These are phyloP conservation scores for Nycticebus coucang DNA, from an alignment of 2,113 vertebrate genomes.

Conservation along the genomic window DNA sequence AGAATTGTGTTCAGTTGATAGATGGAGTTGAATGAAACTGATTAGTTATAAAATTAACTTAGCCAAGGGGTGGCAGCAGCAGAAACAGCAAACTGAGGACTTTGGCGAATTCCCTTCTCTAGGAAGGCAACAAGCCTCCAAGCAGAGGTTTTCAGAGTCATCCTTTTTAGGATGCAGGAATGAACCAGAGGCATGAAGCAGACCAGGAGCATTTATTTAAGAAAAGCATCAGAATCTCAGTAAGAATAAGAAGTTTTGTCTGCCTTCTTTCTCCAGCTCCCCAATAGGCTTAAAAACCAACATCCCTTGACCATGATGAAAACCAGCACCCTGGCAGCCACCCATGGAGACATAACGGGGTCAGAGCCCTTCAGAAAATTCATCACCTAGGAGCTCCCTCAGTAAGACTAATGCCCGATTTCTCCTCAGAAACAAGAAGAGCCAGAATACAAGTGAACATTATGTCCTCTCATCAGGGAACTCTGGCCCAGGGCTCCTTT, in stretches of 20 bases:
- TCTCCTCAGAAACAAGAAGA: neutral
- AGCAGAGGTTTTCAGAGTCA: neutral
- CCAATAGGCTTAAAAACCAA: neutral
- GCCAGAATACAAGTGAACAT: neutral
- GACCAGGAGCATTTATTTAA: neutral
- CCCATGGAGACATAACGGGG: rapidly evolving
- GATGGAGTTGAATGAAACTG: neutral
- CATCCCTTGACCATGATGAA: neutral
- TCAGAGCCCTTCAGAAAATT: neutral
- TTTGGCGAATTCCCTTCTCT: neutral
- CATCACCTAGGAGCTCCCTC: neutral
- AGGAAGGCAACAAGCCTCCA: neutral
- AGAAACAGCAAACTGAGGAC: neutral
- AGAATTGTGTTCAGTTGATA: neutral
- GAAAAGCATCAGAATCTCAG: neutral
- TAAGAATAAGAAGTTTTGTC: neutral
- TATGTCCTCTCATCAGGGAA: neutral
- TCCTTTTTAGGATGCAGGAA: neutral
- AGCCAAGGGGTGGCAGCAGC: neutral
- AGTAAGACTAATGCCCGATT: neutral
- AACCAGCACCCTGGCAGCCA: neutral
- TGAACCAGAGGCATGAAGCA: neutral
- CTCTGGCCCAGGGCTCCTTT: neutral
- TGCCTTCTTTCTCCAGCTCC: no score
- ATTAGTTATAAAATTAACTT: neutral